Evolutionary conservation across 1,140 invertebrate species (phyloP).

Genomic region (Drosophila sechellia): DNA sequence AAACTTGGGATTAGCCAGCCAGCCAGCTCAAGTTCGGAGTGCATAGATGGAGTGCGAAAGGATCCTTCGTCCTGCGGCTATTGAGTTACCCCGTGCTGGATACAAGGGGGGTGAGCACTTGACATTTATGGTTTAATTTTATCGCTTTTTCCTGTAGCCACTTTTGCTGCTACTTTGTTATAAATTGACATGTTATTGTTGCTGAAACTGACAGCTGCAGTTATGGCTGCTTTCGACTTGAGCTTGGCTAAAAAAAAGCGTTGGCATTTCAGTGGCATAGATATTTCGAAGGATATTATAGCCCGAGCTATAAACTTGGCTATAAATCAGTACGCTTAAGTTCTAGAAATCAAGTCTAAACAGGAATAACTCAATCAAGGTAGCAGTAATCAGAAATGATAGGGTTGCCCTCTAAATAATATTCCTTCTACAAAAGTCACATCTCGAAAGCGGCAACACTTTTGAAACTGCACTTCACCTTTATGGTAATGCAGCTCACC

Average conservation of each 20-base stretch:
- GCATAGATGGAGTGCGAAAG: slow-evolving; percentile 24
- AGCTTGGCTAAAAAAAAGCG: slow-evolving; percentile 6
- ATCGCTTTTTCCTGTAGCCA: slow-evolving; percentile 21
- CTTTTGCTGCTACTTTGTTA: slow-evolving; percentile 33
- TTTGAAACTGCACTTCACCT: background rate
- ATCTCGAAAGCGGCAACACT: background rate
- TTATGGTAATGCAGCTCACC: slow-evolving; percentile 13
- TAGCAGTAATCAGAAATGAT: no score
- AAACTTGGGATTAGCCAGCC: slow-evolving; percentile 20
- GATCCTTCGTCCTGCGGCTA: background rate
- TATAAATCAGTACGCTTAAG: no score
- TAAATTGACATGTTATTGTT: slow-evolving; percentile 37
- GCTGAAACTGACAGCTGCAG: slow-evolving; percentile 33
- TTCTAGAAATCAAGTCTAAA: no score
- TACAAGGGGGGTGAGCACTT: slow-evolving; percentile 5
- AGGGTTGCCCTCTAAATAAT: no score
- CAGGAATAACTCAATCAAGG: no score
- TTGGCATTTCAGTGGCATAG: background rate
- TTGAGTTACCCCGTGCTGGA: background rate
- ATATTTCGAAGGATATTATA: no score
- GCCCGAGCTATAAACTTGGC: no score
- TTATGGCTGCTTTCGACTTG: slow-evolving; percentile 19
- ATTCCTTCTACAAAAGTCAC: background rate
- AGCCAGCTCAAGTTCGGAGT: background rate
- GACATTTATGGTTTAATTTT: slow-evolving; percentile 43